These are phyloP conservation scores for Coracias cyanogaster DNA, from an alignment of 2,797 vertebrate species.

Conservation along the genomic window DNA sequence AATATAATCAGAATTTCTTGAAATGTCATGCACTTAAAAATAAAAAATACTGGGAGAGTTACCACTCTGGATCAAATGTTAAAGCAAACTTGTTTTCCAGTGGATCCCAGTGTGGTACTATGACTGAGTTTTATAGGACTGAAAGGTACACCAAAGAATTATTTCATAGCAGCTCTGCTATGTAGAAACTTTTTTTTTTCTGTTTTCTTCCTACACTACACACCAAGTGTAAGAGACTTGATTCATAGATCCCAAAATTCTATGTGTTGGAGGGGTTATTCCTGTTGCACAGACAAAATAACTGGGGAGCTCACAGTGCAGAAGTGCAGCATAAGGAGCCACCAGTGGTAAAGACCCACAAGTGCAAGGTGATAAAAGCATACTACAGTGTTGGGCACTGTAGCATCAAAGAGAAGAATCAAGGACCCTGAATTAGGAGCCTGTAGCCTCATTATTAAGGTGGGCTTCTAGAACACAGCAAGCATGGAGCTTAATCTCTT, in stretches of 20 bases:
- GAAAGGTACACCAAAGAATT: neutral
- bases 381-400: neutral
- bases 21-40: neutral
- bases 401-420: neutral
- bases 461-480: neutral
- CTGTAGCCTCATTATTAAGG: neutral
- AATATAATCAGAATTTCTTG: neutral
- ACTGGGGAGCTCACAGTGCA: neutral
- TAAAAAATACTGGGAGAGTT: neutral
- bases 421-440: neutral
- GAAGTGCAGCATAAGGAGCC: neutral
- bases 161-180: neutral
- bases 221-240: neutral
- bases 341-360: neutral
- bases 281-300: neutral
- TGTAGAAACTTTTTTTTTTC: neutral
- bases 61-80: neutral
- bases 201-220: neutral
- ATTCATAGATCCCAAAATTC: neutral
- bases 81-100: neutral
- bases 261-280: neutral
- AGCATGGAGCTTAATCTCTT: neutral
- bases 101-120: neutral
- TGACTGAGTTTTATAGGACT: neutral
- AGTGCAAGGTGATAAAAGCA: neutral